These are phyloP conservation scores for Astropecten irregularis DNA, from an alignment of 53 echinoderm and acorn worm genomes.

Conservation along the genomic window DNA sequence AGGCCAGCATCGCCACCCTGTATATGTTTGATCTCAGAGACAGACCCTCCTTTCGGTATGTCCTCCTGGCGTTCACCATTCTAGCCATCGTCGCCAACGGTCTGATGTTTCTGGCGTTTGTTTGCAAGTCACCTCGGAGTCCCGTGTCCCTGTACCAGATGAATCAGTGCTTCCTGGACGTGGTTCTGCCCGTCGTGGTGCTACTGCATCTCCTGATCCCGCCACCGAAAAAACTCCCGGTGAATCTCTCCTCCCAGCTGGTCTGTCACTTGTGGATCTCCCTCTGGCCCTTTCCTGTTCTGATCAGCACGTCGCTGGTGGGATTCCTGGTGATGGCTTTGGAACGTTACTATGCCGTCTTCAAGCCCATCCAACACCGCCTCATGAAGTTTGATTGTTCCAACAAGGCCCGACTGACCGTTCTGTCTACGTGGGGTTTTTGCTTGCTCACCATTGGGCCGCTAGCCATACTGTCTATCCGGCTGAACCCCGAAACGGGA, in stretches of 20 bases:
- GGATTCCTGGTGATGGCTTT: background rate
- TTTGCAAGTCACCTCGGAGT: background rate
- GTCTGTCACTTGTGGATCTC: background rate
- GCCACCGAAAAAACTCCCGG: background rate
- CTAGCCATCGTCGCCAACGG: background rate
- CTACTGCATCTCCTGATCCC: background rate
- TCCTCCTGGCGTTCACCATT: background rate
- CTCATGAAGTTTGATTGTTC: background rate
- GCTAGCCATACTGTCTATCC: background rate
- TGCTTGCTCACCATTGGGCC: background rate
- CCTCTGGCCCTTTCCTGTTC: background rate
- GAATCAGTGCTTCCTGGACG: background rate
- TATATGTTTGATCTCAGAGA: constrained; percentile 6
- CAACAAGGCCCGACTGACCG: background rate
- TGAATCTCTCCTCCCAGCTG: background rate
- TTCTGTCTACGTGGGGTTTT: background rate
- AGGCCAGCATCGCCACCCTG: too few species aligned
- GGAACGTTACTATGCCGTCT: constrained; percentile 19
- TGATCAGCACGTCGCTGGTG: background rate
- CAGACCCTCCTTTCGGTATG: background rate
- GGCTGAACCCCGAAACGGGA: background rate
- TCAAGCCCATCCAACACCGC: background rate
- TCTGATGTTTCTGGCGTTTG: background rate
- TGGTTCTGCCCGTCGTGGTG: background rate
- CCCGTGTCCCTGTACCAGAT: background rate